phyloP scores from a whole-genome alignment of 2,797 vertebrate genomes.

The Propithecus perrieri region DNA sequence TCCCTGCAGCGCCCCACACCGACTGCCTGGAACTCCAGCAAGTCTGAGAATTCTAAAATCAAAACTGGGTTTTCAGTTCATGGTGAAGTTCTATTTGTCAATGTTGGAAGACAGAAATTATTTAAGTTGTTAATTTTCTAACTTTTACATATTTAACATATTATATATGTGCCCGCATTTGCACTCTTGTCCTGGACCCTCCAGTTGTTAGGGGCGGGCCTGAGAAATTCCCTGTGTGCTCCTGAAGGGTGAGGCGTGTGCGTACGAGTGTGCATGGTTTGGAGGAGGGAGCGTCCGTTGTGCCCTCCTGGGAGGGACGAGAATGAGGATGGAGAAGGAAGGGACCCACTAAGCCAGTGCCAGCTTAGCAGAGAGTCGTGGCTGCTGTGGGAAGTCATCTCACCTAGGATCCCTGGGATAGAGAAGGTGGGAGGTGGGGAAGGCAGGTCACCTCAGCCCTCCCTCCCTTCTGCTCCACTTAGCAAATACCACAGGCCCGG shows the following conservation, averaged over 20 bases:
- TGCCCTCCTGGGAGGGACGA: background rate
- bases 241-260: background rate
- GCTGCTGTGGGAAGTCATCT: background rate
- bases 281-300: background rate
- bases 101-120: background rate
- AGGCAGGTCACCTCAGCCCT: background rate
- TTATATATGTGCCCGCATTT: background rate
- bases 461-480: background rate
- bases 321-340: background rate
- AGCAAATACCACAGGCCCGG: background rate
- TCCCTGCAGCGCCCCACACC: background rate
- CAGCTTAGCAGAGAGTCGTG: background rate
- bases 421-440: background rate
- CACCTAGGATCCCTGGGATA: background rate
- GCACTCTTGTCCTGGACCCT: background rate
- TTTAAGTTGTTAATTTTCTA: background rate
- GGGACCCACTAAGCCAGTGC: background rate
- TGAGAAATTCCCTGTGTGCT: background rate
- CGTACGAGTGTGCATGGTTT: fast-evolving
- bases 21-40: background rate
- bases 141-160: background rate
- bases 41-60: background rate
- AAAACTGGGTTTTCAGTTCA: background rate
- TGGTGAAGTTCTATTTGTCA: background rate
- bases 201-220: background rate